Conservation (phyloP, 37 sponge, comb jelly and placozoan species). For the Chondrosia reniformis region DNA sequence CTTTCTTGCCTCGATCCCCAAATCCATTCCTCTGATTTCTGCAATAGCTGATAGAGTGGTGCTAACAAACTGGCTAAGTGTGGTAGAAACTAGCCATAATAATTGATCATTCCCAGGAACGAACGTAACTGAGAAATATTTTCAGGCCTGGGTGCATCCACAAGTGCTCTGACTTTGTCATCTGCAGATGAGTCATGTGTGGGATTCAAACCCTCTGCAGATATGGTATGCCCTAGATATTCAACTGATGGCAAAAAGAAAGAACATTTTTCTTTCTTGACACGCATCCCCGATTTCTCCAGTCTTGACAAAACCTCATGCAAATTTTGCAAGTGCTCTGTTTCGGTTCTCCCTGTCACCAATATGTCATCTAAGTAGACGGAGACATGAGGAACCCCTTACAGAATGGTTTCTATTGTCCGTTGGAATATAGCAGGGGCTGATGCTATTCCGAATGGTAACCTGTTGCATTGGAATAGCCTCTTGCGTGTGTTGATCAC, state of each 20-base stretch:
- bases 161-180: slow-evolving; percentile 21
- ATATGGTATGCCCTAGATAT: slow-evolving; percentile 51
- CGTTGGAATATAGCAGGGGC: too few relatives aligned
- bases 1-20: slow-evolving; percentile 26
- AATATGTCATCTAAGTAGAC: too few relatives aligned
- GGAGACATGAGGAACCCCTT: too few relatives aligned
- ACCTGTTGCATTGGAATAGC: slow-evolving; percentile 27
- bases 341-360: too few relatives aligned
- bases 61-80: slow-evolving; percentile 26
- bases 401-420: too few relatives aligned
- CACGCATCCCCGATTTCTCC: slow-evolving; percentile 29
- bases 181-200: too few relatives aligned
- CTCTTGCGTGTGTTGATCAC: slow-evolving; percentile 42
- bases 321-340: neutral
- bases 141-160: slow-evolving; percentile 20
- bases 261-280: slow-evolving; percentile 40
- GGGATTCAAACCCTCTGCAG: slow-evolving; percentile 21
- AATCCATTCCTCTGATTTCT: slow-evolving; percentile 13
- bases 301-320: neutral
- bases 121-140: slow-evolving; percentile 18
- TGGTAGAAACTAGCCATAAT: slow-evolving; percentile 46
- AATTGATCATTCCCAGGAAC: slow-evolving; percentile 45
- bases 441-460: slow-evolving; percentile 42
- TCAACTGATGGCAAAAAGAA: slow-evolving; percentile 46
- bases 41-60: slow-evolving; percentile 16